Percentiles rank a stretch among this genome's conserved stretches.
phyloP scores from a whole-genome alignment of 2,888 invertebrate species.

The Melinopterus prodromus region DNA sequence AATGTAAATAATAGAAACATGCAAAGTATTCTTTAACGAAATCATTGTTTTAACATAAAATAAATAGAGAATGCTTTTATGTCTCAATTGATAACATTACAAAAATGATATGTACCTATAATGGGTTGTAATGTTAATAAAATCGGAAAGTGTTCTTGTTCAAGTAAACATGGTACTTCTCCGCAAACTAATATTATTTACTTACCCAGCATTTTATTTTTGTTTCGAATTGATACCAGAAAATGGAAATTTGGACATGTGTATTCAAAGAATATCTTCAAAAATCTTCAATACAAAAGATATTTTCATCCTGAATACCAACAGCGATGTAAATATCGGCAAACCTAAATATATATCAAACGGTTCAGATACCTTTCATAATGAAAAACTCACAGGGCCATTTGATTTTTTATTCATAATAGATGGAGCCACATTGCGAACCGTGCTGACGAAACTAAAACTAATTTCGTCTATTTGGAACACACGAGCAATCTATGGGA shows the following conservation, averaged over 20 bases:
- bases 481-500: background rate
- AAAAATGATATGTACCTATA: too few species aligned
- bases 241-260: background rate
- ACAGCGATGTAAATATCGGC: background rate
- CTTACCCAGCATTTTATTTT: background rate
- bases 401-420: background rate
- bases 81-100: too few species aligned
- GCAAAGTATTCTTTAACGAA: too few species aligned
- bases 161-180: background rate
- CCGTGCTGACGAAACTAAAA: background rate
- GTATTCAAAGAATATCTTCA: background rate
- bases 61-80: too few species aligned
- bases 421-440: background rate
- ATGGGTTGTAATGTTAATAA: too few species aligned
- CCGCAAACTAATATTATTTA: background rate
- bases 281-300: background rate
- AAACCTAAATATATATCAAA: background rate
- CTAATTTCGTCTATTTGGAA: background rate
- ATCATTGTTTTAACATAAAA: too few species aligned
- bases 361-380: background rate
- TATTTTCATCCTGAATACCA: background rate
- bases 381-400: background rate
- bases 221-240: background rate
- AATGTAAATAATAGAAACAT: too few species aligned
- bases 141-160: background rate